Evolutionary conservation across 2,797 vertebrate species (phyloP), one percentile per base, ranked within the genome.

Genomic region (Leptatherina wallacei): DNA sequence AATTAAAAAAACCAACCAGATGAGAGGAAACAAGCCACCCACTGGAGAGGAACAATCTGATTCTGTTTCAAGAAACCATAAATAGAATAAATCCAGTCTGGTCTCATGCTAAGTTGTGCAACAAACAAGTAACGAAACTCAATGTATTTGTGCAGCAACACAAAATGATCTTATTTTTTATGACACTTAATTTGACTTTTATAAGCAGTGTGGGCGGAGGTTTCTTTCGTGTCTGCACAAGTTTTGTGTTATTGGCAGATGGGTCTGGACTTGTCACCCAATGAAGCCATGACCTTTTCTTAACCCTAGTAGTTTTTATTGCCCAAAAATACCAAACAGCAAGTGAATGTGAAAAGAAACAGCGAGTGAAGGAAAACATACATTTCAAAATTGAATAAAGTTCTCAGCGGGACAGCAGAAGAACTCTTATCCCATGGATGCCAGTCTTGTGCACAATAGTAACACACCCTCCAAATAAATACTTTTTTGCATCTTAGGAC

Each of bases 181-280:
- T 60, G 57, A 35, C 51, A 36, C n/a, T 49, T 29, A 33, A 30
- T 32, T 13, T 63, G 61, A 52, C n/a, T 52, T 38, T 20, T 22
- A 38, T 20, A 27, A 42, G 30, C 4, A 16, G 35, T 0, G 3
- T 1, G 6, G 16, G 40, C 4, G 42, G 42, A 44, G 16, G 42
- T 40, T 69, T 40, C 11, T 3, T 71, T 13, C 0, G 14, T 11
- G 22, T 24, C 38, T 22, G 40, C 42, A 30, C 10, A 55, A 22
- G 9, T 4, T 54, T 40, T 38, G 13, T 40, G 5, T 24, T 51
- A 20, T 18, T 29, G 29, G 35, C 32, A 59, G 40, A 49, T 38
- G 14, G 22, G n/a, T 73, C 9, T 52, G 54, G n/a, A 65, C n/a
- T 47, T 36, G 35, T 49, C 54, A 40, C 27, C 29, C 36, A 29